Conservation (phyloP, 2,113 vertebrate species). For the Mesocricetus auratus region DNA sequence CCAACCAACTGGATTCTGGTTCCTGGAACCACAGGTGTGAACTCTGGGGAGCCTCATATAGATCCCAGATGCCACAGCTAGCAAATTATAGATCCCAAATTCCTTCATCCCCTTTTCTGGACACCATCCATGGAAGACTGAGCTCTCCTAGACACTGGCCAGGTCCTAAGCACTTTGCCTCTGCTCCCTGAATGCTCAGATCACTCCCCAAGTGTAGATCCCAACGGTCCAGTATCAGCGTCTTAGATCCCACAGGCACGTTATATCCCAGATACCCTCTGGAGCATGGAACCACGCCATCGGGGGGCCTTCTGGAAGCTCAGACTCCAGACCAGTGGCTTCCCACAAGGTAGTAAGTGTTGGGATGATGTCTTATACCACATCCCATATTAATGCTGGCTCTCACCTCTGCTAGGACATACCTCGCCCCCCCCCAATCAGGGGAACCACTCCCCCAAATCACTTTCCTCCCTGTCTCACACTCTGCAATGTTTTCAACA, state of each 20-base stretch:
- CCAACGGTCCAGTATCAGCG: background rate
- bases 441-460: background rate
- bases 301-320: background rate
- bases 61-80: background rate
- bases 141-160: background rate
- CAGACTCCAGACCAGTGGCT: background rate
- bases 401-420: too few species aligned
- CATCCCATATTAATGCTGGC: background rate
- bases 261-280: background rate
- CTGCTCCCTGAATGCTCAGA: background rate
- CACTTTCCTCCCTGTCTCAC: too few species aligned
- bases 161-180: background rate
- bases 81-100: background rate
- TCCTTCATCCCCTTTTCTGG: background rate
- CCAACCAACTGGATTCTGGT: background rate
- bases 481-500: background rate
- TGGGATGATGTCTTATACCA: background rate
- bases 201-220: background rate
- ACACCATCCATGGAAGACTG: background rate
- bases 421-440: background rate
- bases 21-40: background rate
- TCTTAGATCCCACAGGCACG: background rate
- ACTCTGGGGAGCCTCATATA: background rate
- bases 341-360: background rate
- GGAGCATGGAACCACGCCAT: background rate